Base-by-base conservation (phyloP, 2,113 vertebrate species). In the Natator depressus region DNA sequence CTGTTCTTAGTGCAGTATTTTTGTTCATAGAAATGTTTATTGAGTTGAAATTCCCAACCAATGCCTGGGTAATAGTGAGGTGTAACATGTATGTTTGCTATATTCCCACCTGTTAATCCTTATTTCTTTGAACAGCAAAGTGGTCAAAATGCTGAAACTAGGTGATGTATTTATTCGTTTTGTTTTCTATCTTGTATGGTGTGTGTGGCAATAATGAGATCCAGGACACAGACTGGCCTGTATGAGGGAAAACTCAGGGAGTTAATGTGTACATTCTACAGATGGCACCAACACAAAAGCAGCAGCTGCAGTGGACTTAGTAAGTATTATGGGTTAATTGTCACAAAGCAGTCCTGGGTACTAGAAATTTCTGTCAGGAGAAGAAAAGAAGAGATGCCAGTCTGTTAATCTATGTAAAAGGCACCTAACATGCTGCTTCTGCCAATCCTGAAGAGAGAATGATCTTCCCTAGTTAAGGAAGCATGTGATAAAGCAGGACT, bases 1-100 rank as follows among this genome's bases (percentile, higher is more conserved):
- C 82, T 89, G 53, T 79, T 57, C 31, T 82, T 87, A 95, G 96
- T 97, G 97, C 96, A 89, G 53, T 55, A 49, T 59, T 8, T 94
- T 89, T 97, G 96, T 93, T 78, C 69, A 57, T 42, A 72, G 76
- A 91, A 85, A 91, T 10, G 10, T 97, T 91, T 95, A 46, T 89
- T 80, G 72, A n/a, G 79, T 59, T 90, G 80, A 49, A 94, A 75
- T 4, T 16, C 54, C 35, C 17, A 80, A 22, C 19, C 35, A 54
- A 59, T 81, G 90, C 51, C 84, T 93, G 31, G 31, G 90, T 87
- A 91, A 93, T 49, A 80, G 94, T 85, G 29, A 29, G 8, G 31
- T 91, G 76, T 80, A 42, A 69, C 65, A 50, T 59, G 47, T 86
- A 84, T 55, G 24, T 81, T 81, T 31, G 72, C 80, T 88, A 76